Percentiles rank a stretch among this genome's conserved stretches.
Evolutionary conservation across 2,113 vertebrate genomes (phyloP).

Genomic region (Odontesthes bonariensis): DNA sequence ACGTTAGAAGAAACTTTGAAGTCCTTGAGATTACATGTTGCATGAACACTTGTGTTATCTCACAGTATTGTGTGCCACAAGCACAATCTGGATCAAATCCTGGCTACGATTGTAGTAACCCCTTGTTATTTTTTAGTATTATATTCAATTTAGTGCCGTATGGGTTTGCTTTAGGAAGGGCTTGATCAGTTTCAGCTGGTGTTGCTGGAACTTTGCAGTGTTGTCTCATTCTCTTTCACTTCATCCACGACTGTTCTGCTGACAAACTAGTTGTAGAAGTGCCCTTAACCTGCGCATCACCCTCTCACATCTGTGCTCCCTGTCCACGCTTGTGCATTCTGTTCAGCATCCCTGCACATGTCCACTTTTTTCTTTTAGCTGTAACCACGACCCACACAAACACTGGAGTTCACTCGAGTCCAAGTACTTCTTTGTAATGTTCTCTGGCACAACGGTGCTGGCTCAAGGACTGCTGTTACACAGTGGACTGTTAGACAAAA

Average conservation of each 20-base stretch:
- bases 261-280: slow-evolving; percentile 80
- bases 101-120: slow-evolving; percentile 47
- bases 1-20: not conserved
- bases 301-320: slow-evolving; percentile 32
- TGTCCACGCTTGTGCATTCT: slow-evolving; percentile 33
- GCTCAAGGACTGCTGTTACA: slow-evolving; percentile 75
- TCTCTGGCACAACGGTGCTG: slow-evolving; percentile 56
- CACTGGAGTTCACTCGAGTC: slow-evolving; percentile 75
- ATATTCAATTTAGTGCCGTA: slow-evolving; percentile 41
- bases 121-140: slow-evolving; percentile 42
- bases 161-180: slow-evolving; percentile 46
- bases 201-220: slow-evolving; percentile 40
- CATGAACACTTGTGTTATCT: slow-evolving; percentile 48
- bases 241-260: slow-evolving; percentile 38
- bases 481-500: slow-evolving; percentile 74
- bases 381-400: slow-evolving; percentile 60
- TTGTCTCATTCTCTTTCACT: slow-evolving; percentile 22
- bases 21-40: slow-evolving; percentile 20
- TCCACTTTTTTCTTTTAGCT: slow-evolving; percentile 24
- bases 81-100: slow-evolving; percentile 54
- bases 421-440: slow-evolving; percentile 73
- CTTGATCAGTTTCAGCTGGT: slow-evolving; percentile 33
- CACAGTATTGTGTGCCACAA: slow-evolving; percentile 47
- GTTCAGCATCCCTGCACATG: slow-evolving; percentile 41
- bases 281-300: slow-evolving; percentile 81